These are phyloP conservation scores for Anoplopoma fimbria DNA, from an alignment of 2,113 vertebrate genomes.

Conservation along the genomic window DNA sequence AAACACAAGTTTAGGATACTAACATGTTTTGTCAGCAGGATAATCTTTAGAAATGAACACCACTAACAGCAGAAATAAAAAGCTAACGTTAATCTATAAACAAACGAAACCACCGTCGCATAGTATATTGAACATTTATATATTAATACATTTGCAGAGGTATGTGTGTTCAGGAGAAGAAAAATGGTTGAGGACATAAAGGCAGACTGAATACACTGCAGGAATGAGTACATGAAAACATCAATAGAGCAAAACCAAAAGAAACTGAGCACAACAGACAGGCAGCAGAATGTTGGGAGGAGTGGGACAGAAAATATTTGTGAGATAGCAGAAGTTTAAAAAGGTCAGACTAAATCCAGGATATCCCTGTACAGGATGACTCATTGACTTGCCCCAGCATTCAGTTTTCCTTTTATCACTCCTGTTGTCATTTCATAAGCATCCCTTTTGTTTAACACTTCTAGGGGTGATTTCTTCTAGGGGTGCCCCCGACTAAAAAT, in stretches of 20 bases:
- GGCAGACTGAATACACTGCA: neutral
- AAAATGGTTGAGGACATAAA: neutral
- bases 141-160: neutral
- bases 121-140: neutral
- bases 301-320: conserved; percentile 1
- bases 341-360: conserved; percentile 27
- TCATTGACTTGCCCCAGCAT: conserved; percentile 10
- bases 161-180: neutral
- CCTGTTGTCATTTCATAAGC: neutral
- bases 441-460: neutral
- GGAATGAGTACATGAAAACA: neutral
- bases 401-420: conserved; percentile 14
- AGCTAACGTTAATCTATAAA: neutral
- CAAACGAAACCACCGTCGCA: neutral
- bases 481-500: neutral
- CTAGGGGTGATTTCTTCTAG: neutral
- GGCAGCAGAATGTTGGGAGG: neutral
- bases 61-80: neutral
- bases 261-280: conserved; percentile 3
- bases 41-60: neutral
- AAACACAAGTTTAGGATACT: neutral
- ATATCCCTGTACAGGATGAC: conserved; percentile 55
- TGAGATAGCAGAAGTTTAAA: neutral
- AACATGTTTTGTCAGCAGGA: neutral
- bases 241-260: neutral